Evolutionary conservation across 2,113 vertebrate species (phyloP).

Genomic region (Donacobius atricapilla): DNA sequence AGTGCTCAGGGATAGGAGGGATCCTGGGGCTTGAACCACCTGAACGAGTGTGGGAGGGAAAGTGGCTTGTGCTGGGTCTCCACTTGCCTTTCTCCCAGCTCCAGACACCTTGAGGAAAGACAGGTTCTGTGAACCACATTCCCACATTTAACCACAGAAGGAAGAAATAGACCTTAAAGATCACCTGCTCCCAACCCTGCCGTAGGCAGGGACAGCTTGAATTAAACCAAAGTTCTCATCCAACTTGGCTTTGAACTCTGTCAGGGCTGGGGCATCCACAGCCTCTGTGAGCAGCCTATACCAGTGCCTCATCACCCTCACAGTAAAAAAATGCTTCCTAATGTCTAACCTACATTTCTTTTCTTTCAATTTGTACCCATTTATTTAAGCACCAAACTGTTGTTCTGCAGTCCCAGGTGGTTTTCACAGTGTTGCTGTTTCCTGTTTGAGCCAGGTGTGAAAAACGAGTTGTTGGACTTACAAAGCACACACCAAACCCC

Average conservation of each 20-base stretch:
- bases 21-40: not conserved
- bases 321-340: not conserved
- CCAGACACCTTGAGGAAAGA: not conserved
- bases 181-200: not conserved
- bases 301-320: not conserved
- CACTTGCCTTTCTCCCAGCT: not conserved
- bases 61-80: not conserved
- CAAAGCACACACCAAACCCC: accelerated
- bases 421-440: accelerated
- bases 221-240: not conserved
- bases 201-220: not conserved
- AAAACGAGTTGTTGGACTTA: not conserved
- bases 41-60: not conserved
- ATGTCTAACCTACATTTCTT: not conserved
- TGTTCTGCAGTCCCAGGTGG: not conserved
- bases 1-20: not conserved
- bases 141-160: not conserved
- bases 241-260: not conserved
- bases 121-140: not conserved
- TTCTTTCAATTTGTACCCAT: not conserved
- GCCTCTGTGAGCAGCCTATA: accelerated
- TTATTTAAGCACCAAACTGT: not conserved
- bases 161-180: not conserved
- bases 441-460: not conserved
- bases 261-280: not conserved